phyloP scores from a whole-genome alignment of 92 coral and sea anemone genomes.

The Phenganax stokvisi region DNA sequence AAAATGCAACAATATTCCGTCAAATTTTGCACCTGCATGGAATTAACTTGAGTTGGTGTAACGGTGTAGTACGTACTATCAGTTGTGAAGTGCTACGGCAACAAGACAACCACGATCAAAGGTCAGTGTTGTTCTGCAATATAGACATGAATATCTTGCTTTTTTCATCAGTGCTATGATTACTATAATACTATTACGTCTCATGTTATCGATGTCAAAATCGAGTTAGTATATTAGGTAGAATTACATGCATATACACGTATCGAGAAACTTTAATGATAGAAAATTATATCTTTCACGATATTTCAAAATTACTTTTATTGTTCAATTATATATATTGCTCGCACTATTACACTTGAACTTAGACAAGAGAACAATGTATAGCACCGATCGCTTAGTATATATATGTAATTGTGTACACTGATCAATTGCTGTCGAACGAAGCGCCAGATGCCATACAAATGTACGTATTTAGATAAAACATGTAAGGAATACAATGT shows the following conservation, averaged over 20 bases:
- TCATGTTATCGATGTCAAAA: neutral
- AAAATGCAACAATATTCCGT: conserved; percentile 25
- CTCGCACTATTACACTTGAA: too few species aligned
- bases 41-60: neutral
- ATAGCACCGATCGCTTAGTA: too few species aligned
- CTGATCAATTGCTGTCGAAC: too few species aligned
- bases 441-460: too few species aligned
- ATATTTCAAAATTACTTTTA: neutral
- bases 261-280: neutral
- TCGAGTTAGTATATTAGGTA: neutral
- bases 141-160: neutral
- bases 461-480: neutral
- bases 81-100: neutral
- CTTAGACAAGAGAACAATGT: too few species aligned
- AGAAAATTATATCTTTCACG: neutral
- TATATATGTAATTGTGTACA: too few species aligned
- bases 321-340: too few species aligned
- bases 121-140: conserved; percentile 23
- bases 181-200: neutral
- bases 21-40: conserved; percentile 9
- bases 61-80: neutral
- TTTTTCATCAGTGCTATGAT: conserved; percentile 9
- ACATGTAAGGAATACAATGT: neutral
- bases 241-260: neutral
- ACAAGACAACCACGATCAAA: conserved; percentile 1